Percentiles rank a stretch among this genome's conserved stretches.
These are phyloP conservation scores for Nipponacmea schrenckii DNA, from an alignment of 2,888 invertebrate genomes.

Conservation along the genomic window DNA sequence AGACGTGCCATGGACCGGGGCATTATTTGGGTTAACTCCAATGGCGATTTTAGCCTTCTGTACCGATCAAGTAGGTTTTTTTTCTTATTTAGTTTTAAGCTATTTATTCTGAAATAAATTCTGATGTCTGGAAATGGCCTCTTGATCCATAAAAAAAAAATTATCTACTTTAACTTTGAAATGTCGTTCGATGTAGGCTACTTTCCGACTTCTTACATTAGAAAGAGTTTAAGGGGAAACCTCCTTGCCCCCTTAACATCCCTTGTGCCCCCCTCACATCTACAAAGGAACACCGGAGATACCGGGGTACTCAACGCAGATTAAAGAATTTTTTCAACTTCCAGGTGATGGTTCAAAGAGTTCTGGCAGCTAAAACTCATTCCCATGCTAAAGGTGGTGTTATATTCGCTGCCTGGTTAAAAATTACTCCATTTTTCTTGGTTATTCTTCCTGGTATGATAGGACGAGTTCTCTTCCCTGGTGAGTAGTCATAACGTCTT, in stretches of 20 bases:
- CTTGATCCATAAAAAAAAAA: too few relatives aligned
- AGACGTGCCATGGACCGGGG: slow-evolving; percentile 62
- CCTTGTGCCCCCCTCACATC: too few relatives aligned
- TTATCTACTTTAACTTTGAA: too few relatives aligned
- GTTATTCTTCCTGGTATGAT: slow-evolving; percentile 71
- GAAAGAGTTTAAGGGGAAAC: too few relatives aligned
- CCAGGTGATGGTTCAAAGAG: slow-evolving; percentile 72
- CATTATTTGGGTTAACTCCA: slow-evolving; percentile 58
- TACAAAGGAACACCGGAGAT: too few relatives aligned
- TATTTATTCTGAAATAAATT: too few relatives aligned
- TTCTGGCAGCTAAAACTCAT: slow-evolving; percentile 70
- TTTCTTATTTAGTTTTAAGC: too few relatives aligned
- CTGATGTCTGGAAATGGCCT: background rate
- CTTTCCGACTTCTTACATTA: too few relatives aligned
- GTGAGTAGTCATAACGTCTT: slow-evolving; percentile 54
- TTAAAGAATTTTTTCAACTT: too few relatives aligned
- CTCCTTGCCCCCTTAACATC: too few relatives aligned
- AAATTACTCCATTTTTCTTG: slow-evolving; percentile 69
- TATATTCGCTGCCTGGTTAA: slow-evolving; percentile 69
- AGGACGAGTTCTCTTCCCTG: slow-evolving; percentile 69
- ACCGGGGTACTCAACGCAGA: too few relatives aligned
- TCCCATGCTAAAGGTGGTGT: slow-evolving; percentile 71
- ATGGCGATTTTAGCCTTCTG: slow-evolving; percentile 62
- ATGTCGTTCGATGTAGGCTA: too few relatives aligned
- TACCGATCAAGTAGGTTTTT: slow-evolving; percentile 56